phyloP scores from a whole-genome alignment of 2,888 invertebrate genomes.

The Pollenia angustigena region DNA sequence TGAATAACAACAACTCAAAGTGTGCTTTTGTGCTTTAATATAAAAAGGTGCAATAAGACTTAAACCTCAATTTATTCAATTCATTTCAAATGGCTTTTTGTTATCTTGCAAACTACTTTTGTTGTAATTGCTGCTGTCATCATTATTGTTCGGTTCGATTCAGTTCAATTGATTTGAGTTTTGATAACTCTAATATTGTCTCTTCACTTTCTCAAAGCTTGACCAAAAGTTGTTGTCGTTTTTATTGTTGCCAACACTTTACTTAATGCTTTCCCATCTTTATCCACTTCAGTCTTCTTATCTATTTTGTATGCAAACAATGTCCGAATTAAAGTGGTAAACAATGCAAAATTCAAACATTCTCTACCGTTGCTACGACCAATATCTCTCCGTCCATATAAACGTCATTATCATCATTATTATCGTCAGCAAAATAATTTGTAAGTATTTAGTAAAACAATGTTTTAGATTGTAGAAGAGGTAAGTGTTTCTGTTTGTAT shows the following conservation, averaged over 20 bases:
- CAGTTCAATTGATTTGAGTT: conserved; percentile 29
- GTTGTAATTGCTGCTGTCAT: conserved; percentile 24
- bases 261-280: conserved; percentile 38
- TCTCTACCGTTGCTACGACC: background rate
- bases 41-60: conserved; percentile 10
- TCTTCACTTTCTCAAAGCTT: background rate
- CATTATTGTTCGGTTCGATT: conserved; percentile 43
- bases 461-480: background rate
- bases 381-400: conserved; percentile 9
- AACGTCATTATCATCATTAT: too few species aligned
- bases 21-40: conserved; percentile 23
- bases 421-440: conserved; percentile 31
- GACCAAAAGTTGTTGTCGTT: background rate
- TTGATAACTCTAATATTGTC: conserved; percentile 23
- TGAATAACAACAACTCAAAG: conserved; percentile 13
- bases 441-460: background rate
- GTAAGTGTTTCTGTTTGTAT: background rate
- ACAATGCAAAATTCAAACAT: conserved; percentile 70
- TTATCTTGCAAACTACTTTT: conserved; percentile 2
- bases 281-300: conserved; percentile 65
- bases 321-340: conserved; percentile 79
- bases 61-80: conserved; percentile 30
- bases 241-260: conserved; percentile 6
- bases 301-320: conserved; percentile 82
- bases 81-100: conserved; percentile 28